These are phyloP conservation scores for Cyclargus thomasi DNA, from an alignment of 1,140 invertebrate genomes.

Conservation along the genomic window DNA sequence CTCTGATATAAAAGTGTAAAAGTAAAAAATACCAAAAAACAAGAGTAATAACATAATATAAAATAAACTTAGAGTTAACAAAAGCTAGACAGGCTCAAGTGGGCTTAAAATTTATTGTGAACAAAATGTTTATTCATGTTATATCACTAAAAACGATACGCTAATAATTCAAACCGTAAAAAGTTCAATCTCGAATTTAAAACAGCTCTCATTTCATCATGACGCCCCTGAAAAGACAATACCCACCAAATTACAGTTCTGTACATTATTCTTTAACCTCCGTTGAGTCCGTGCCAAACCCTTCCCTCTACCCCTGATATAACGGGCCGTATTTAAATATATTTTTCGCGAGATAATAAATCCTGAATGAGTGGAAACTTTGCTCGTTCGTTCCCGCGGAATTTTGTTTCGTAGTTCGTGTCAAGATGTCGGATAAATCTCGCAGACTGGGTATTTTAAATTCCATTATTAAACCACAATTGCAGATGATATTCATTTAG, in stretches of 20 bases:
- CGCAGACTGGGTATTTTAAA: constrained; percentile 44
- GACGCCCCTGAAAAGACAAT: neutral
- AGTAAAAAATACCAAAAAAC: no score
- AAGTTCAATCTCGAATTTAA: neutral
- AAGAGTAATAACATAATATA: no score
- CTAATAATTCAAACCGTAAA: no score
- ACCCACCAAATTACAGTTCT: neutral
- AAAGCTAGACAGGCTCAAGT: no score
- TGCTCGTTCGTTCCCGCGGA: constrained; percentile 41
- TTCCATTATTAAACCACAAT: constrained; percentile 23
- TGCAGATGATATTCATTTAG: neutral
- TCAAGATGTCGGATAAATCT: constrained; percentile 42
- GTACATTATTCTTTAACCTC: constrained; percentile 25
- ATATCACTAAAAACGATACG: no score
- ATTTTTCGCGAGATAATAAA: constrained; percentile 46
- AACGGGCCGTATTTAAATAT: constrained; percentile 45
- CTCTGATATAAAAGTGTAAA: no score
- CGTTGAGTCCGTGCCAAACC: constrained; percentile 41
- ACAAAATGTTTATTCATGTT: no score
- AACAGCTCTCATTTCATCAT: neutral
- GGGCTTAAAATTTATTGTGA: no score
- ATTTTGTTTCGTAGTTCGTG: constrained; percentile 49
- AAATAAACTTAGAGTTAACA: no score
- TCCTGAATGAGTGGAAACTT: constrained; percentile 41
- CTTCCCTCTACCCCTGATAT: constrained; percentile 38